Evolutionary conservation across 2,797 vertebrate species (phyloP), one percentile per base, ranked within the genome.

Genomic region (Sebastolobus altivelis): DNA sequence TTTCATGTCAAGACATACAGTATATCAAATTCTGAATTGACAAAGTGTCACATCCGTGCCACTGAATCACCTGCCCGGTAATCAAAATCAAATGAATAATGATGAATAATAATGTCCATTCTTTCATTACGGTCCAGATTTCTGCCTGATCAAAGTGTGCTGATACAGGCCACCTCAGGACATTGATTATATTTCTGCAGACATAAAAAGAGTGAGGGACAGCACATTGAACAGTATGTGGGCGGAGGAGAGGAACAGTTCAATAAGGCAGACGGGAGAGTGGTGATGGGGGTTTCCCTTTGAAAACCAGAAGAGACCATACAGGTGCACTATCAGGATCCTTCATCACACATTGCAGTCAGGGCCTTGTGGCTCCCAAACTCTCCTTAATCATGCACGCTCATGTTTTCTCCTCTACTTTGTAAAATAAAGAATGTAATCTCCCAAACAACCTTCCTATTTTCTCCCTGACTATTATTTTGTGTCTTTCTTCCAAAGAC

Each of bases 181-280:
- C 80, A 89, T 87, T 49, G 88, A 94, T 86, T 76, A 35, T 46
- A 52, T 69, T 82, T 81, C 80, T 35, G 83, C 79, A 79, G 78
- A 90, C 73, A 80, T 75, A 71, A 88, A 90, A 79, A 77, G 84
- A 89, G 78, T 58, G 84, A 93, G 63, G 82, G 86, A 79, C 66
- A 84, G 87, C 89, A 80, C 78, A 76, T 76, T 83, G 80, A 76
- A 25, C 61, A 40, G 80, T 37, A 27, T 66, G 93, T 91, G 91
- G 92, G 91, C 68, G 92, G 92, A 87, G 79, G 81, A 87, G 58
- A 78, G 67, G 60, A 80, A 76, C 65, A 11, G 86, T 27, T 88
- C 81, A 72, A 87, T 84, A 82, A 55, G 66, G 82, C 58, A 6
- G 74, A 61, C 31, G 33, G 46, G 71, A 61, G 81, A 76, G 78